Percentiles rank a stretch among this genome's conserved stretches.
Evolutionary conservation across 2,113 vertebrate genomes (phyloP).

Genomic region (Otus sunia): DNA sequence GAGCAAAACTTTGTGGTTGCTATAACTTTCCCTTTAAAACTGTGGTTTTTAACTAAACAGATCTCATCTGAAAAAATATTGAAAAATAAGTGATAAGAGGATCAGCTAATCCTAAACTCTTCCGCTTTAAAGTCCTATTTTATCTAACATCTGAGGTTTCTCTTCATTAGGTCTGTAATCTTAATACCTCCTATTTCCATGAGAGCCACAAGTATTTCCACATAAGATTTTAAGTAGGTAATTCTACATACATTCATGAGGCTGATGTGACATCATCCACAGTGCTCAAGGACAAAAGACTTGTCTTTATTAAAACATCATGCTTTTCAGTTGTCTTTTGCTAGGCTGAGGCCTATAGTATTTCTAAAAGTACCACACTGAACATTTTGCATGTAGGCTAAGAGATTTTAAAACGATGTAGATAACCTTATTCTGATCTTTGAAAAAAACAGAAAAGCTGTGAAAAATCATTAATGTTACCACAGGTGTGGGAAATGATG

Average conservation of each 20-base stretch:
- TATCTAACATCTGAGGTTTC: conserved; percentile 12
- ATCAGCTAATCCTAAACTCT: neutral
- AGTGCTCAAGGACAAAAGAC: conserved; percentile 19
- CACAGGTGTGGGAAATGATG: conserved; percentile 65
- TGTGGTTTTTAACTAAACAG: neutral
- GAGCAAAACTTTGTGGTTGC: neutral
- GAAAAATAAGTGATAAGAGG: neutral
- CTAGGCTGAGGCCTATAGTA: neutral
- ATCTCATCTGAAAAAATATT: neutral
- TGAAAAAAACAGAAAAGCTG: neutral
- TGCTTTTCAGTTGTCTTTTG: neutral
- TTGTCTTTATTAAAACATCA: conserved; percentile 34
- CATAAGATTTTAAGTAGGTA: neutral
- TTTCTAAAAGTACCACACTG: neutral
- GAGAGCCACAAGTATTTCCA: conserved; percentile 23
- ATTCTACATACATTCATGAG: conserved; percentile 33
- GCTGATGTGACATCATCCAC: conserved; percentile 32
- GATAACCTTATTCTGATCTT: neutral
- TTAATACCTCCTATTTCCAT: neutral
- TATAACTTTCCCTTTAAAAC: neutral
- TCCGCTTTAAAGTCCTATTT: neutral
- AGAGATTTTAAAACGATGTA: neutral
- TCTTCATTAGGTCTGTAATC: conserved; percentile 25
- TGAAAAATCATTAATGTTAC: conserved; percentile 34
- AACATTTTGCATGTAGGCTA: neutral